These are phyloP conservation scores for Spea bombifrons DNA, from an alignment of 2,113 vertebrate species.

Conservation along the genomic window DNA sequence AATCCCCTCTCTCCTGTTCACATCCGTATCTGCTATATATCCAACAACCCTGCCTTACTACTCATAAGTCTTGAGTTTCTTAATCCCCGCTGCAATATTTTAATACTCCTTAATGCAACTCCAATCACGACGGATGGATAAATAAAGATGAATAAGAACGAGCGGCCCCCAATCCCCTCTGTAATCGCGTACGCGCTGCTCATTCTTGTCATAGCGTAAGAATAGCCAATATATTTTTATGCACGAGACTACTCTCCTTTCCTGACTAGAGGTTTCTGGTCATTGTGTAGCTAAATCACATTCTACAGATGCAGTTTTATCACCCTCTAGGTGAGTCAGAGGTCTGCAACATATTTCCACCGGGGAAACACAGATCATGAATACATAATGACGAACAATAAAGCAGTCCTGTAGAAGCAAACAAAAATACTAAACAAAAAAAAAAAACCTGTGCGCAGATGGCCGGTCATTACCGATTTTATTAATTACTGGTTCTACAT, in stretches of 20 bases:
- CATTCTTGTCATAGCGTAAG: conserved; percentile 1
- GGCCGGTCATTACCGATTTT: conserved; percentile 53
- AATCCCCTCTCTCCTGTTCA: too few relatives aligned
- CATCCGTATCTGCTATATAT: too few relatives aligned
- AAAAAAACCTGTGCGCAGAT: conserved; percentile 48
- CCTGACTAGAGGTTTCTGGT: conserved; percentile 12
- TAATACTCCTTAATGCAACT: too few relatives aligned
- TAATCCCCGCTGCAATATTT: background rate
- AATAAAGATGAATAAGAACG: background rate
- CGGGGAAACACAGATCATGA: conserved; percentile 38
- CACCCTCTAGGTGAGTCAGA: conserved; percentile 25
- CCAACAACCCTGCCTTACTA: too few relatives aligned
- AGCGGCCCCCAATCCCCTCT: background rate
- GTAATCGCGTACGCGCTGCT: background rate
- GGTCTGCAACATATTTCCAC: conserved; percentile 20
- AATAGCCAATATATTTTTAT: conserved; percentile 2
- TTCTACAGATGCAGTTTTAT: conserved; percentile 37
- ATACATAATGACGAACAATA: conserved; percentile 50
- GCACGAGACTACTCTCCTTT: background rate
- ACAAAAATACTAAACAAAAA: background rate
- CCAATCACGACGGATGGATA: background rate
- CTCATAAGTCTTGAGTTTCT: too few relatives aligned
- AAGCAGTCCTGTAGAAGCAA: background rate
- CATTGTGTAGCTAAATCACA: background rate
- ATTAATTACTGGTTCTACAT: conserved; percentile 49